Evolutionary conservation across 1,140 invertebrate species (phyloP), one percentile per base, ranked within the genome.

Genomic region (Leptoteleia sp.): DNA sequence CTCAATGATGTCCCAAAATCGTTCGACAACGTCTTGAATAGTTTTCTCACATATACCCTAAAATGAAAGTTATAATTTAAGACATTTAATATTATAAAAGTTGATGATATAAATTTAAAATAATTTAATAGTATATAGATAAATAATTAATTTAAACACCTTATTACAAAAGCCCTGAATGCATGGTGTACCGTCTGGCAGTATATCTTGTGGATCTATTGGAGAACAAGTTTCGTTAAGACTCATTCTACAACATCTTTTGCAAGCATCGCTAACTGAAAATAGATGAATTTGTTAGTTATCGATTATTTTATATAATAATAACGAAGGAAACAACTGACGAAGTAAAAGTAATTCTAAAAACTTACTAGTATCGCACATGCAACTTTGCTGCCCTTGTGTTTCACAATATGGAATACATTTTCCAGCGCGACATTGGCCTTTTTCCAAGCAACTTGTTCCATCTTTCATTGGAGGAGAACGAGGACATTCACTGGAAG

Each of bases 1-100:
- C 88, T 98, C 96, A 47, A 98, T 98, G 17, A 98, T 97, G 84
- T 98, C 96, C 97, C 97, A 98, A 86, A 98, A 97, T 47, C 97
- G 91, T 88, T 97, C 96, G 3, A 98, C 96, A 7, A 98, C 96
- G 84, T 98, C 96, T 88, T 98, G 96, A 70, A 98, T 95, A 1
- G 96, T 97, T 88, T 97, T 97, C 83, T 98, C 95, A 85, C 96
- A 98, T 1, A 95, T 91, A n/a, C 96, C 96, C 95, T 97, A 22
- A 8, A 75, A 73, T 35, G 54, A 27, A 4, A 8, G 7, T 29
- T 8, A 47, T 17, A 3, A 15, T 9, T 73, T 7, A 33, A n/a
- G 35, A n/a, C n/a, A n/a, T n/a, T n/a, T n/a, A n/a, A n/a, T n/a
- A n/a, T n/a, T n/a, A n/a, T n/a, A n/a, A n/a, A n/a, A n/a, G n/a